phyloP scores from a whole-genome alignment of 2,888 invertebrate genomes.

The Listrodromus nycthemerus region DNA sequence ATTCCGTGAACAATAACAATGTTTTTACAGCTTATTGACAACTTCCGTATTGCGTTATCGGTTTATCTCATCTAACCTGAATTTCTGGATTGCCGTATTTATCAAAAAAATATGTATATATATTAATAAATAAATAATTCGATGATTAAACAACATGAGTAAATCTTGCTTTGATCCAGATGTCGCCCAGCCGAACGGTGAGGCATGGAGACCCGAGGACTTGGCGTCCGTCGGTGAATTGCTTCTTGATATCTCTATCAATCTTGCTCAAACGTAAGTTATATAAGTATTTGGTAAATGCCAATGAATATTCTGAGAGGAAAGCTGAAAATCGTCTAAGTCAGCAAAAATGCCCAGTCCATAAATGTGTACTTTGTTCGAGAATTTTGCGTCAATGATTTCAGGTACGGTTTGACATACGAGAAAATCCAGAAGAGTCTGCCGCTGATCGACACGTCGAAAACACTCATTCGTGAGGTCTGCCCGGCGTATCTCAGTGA shows the following conservation, averaged over 20 bases:
- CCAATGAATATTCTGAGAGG: not conserved
- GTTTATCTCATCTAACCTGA: no score
- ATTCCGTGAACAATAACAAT: no score
- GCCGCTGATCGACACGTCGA: slow-evolving; percentile 94
- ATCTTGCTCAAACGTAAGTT: slow-evolving; percentile 93
- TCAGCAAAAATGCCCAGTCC: not conserved
- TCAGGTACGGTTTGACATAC: slow-evolving; percentile 92
- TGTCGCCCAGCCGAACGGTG: slow-evolving; percentile 91
- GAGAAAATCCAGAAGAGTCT: slow-evolving; percentile 95
- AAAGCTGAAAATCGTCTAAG: not conserved
- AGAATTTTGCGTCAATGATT: slow-evolving; percentile 15
- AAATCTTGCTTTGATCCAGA: slow-evolving; percentile 86
- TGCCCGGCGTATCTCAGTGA: slow-evolving; percentile 95
- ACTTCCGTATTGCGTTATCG: no score
- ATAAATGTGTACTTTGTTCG: not conserved
- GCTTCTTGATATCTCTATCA: slow-evolving; percentile 93
- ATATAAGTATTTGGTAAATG: not conserved
- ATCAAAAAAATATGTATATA: not conserved
- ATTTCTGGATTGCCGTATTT: no score
- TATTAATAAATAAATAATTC: slow-evolving; percentile 6
- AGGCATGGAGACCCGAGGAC: slow-evolving; percentile 92
- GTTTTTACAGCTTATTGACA: no score
- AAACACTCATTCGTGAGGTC: slow-evolving; percentile 93
- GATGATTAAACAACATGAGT: slow-evolving; percentile 19
- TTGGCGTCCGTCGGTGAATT: slow-evolving; percentile 95